phyloP scores from a whole-genome alignment of 1,140 invertebrate genomes.

The Pentalonia nigronervosa region DNA sequence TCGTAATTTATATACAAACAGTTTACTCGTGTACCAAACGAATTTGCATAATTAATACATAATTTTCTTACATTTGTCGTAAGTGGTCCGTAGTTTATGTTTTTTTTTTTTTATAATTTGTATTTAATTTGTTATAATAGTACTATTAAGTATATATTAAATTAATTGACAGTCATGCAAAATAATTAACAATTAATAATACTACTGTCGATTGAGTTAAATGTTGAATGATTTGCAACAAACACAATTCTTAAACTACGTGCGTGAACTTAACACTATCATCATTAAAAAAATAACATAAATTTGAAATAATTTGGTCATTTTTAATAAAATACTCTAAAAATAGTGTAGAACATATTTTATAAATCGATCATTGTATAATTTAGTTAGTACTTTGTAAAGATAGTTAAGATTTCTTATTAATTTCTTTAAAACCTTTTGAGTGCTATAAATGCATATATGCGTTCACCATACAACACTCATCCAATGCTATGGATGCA shows the following conservation, averaged over 20 bases:
- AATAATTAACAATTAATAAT: neutral
- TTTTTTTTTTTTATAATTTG: neutral
- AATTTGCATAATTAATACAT: neutral
- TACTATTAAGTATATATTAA: neutral
- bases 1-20: neutral
- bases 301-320: neutral
- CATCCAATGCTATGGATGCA: too few relatives aligned
- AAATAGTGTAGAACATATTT: neutral
- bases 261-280: too few relatives aligned
- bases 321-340: neutral
- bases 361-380: neutral
- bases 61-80: neutral
- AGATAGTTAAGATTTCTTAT: too few relatives aligned
- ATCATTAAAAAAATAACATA: neutral
- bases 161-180: neutral
- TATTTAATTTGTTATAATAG: neutral
- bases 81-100: neutral
- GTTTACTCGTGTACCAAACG: neutral
- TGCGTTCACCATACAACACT: too few relatives aligned
- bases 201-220: neutral
- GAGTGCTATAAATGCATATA: too few relatives aligned
- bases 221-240: neutral
- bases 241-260: neutral
- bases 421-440: too few relatives aligned
- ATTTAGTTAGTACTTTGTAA: neutral